Evolutionary conservation across 2,797 vertebrate genomes (phyloP).

Genomic region (Vespertilio murinus): DNA sequence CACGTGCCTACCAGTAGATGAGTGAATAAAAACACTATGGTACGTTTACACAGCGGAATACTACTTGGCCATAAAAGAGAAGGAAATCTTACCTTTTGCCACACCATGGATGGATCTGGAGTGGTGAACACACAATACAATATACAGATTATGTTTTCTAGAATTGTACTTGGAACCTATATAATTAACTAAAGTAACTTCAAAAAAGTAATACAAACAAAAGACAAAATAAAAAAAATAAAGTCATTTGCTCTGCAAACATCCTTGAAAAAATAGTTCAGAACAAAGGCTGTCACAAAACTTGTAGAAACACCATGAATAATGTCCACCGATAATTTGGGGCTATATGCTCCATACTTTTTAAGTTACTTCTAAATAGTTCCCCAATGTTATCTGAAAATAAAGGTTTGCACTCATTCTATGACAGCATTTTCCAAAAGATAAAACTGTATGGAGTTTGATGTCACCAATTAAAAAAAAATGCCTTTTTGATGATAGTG

Average conservation of each 20-base stretch:
- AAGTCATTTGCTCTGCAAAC: neutral
- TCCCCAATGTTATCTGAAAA: neutral
- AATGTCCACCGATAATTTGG: neutral
- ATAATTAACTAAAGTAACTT: neutral
- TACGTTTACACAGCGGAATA: neutral
- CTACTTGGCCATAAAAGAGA: neutral
- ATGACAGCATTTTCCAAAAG: neutral
- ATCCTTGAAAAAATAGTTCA: neutral
- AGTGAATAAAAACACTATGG: neutral
- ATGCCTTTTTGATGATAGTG: neutral
- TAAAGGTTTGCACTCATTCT: neutral
- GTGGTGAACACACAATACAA: neutral
- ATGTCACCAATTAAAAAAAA: neutral
- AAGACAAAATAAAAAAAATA: neutral
- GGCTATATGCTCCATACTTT: neutral
- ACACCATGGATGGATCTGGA: neutral
- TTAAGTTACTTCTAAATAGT: constrained; percentile 57
- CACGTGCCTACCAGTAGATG: neutral
- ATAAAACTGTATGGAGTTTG: constrained; percentile 2
- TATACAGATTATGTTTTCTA: neutral
- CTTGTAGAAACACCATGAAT: neutral
- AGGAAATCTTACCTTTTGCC: neutral
- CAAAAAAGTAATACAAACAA: neutral
- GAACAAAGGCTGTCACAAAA: neutral
- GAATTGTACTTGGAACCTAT: neutral